Conservation (phyloP, 2,113 vertebrate species). For the Rhodinocichla rosea region DNA sequence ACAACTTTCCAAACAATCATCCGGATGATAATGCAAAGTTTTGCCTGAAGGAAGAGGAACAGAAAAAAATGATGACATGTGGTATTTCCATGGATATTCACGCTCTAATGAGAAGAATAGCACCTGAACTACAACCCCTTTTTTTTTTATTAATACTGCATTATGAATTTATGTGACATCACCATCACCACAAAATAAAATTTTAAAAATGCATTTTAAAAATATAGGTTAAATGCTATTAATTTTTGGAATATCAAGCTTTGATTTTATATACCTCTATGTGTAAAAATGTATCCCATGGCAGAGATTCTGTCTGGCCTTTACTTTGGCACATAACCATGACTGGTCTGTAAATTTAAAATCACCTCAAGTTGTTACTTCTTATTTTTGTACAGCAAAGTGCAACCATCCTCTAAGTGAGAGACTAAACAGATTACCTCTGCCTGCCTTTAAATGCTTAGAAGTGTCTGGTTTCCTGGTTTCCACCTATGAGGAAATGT, state of each 20-base stretch:
- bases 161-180: not conserved
- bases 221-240: not conserved
- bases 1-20: slow-evolving; percentile 53
- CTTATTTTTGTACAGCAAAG: not conserved
- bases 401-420: not conserved
- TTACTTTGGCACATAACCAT: not conserved
- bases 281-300: not conserved
- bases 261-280: not conserved
- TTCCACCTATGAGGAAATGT: not conserved
- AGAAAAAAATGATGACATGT: not conserved
- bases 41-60: slow-evolving; percentile 2
- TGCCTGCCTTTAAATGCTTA: not conserved
- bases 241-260: not conserved
- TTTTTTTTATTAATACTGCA: not conserved
- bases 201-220: accelerated
- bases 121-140: not conserved
- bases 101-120: not conserved
- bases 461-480: not conserved
- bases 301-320: not conserved
- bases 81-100: slow-evolving; percentile 8
- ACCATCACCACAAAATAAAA: not conserved
- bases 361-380: not conserved
- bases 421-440: not conserved
- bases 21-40: slow-evolving; percentile 36
- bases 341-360: not conserved